Conservation (phyloP, 2,113 vertebrate species). For the Puntigrus tetrazona region DNA sequence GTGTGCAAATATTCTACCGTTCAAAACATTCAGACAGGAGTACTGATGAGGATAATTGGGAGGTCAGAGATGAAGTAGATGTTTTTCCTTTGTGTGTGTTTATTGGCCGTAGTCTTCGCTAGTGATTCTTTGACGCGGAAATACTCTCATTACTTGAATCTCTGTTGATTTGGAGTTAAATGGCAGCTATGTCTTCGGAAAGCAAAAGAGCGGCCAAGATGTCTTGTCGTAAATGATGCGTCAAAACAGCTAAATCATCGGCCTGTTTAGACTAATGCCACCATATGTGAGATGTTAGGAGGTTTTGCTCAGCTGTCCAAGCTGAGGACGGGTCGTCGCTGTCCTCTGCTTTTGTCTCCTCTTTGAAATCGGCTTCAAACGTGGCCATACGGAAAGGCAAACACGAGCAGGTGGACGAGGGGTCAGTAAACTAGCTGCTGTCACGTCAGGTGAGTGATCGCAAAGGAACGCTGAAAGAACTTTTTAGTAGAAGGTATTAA, state of each 20-base stretch:
- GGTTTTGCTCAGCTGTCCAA: slow-evolving; percentile 45
- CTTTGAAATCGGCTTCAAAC: slow-evolving; percentile 32
- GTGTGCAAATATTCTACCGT: slow-evolving; percentile 32
- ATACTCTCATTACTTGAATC: slow-evolving; percentile 7
- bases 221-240: slow-evolving; percentile 39
- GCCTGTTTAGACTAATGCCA: slow-evolving; percentile 33
- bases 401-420: slow-evolving; percentile 43
- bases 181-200: slow-evolving; percentile 17
- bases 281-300: slow-evolving; percentile 21
- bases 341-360: slow-evolving; percentile 32
- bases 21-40: slow-evolving; percentile 36
- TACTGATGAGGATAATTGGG: slow-evolving; percentile 49
- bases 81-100: slow-evolving; percentile 24
- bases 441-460: background rate
- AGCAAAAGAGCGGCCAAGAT: slow-evolving; percentile 34
- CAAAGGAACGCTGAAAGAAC: background rate
- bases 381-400: slow-evolving; percentile 18
- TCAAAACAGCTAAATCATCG: slow-evolving; percentile 37
- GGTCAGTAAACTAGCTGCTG: slow-evolving; percentile 1
- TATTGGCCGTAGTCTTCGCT: slow-evolving; percentile 19
- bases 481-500: background rate
- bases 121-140: slow-evolving; percentile 19
- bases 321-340: slow-evolving; percentile 6
- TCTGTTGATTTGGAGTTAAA: slow-evolving; percentile 23
- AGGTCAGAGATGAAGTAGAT: slow-evolving; percentile 41